Base-by-base conservation (phyloP, 2,888 invertebrate species). In the Cremastinae sp. region DNA sequence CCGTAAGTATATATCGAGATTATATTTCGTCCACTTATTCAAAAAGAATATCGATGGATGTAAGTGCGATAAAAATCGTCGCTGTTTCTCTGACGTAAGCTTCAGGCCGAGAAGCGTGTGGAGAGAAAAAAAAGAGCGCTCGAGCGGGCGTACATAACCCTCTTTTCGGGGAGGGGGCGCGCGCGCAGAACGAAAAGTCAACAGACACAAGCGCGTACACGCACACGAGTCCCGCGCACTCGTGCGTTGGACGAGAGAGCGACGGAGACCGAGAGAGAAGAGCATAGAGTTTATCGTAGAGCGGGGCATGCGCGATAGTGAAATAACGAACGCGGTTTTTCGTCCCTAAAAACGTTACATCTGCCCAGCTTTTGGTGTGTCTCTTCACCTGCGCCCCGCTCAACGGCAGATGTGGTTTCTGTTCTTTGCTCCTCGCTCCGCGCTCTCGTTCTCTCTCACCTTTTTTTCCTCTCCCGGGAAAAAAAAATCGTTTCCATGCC, bases 311-410 rank as follows among this genome's bases (percentile, higher is more conserved):
- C 72, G 77, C 74, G 51, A 56, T 70, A 22, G 51, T 4, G 16
- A 49, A 22, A 49, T 49, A 59, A 58, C 47, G 45, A 61, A 53
- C 47, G 59, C 51, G 69, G 51, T 35, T 66, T 64, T 56, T 76
- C 61, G 66, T 73, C 75, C 79, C 81, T 81, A 79, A 79, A 80
- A 85, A 82, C 82, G 83, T 80, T 82, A 84, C 87, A 88, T 88
- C 88, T 88, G 87, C 84, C 75, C 53, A 68, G 68, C 62, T 74
- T 78, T 66, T 35, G 37, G 53, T 76, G 73, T 80, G 74, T 79
- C 74, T 83, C 82, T 86, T 84, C 88, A 88, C 88, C 88, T 88
- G 88, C 87, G 84, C 84, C 82, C 72, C 58, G 74, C 76, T 47
- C 56, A 78, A 77, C 77, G 80, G 83, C 87, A 87, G 87, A 84